Evolutionary conservation across 1,140 invertebrate species (phyloP).

Genomic region (Sarcophaga peregrina): DNA sequence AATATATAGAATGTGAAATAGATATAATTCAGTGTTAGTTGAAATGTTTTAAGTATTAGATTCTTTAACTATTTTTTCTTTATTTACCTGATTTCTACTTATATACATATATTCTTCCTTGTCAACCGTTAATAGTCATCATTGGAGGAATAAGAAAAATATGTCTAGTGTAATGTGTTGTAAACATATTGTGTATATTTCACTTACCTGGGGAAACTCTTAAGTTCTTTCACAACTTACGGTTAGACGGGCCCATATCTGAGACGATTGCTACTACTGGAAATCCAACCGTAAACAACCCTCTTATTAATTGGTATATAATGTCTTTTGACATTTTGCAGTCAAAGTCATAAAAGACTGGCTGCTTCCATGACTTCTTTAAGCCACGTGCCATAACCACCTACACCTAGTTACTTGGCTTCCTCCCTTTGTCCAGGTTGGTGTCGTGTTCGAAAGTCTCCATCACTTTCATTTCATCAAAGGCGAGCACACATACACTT

Average conservation of each 20-base stretch:
- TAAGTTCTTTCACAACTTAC: conserved; percentile 17
- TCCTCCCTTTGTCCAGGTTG: background rate
- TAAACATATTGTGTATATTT: background rate
- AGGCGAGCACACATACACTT: conserved; percentile 41
- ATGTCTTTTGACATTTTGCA: conserved; percentile 19
- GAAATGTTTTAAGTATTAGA: no score
- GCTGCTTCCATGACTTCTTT: conserved; percentile 48
- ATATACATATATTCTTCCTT: no score
- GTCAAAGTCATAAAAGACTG: conserved; percentile 42
- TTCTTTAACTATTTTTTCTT: no score
- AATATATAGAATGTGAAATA: no score
- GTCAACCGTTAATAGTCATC: background rate
- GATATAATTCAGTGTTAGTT: no score
- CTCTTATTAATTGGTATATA: background rate
- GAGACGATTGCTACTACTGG: background rate
- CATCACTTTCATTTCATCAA: conserved; percentile 47
- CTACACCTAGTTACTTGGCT: conserved; percentile 44
- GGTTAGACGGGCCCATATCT: background rate
- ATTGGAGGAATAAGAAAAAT: background rate
- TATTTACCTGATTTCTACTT: no score
- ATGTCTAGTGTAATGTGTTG: background rate
- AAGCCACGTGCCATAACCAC: conserved; percentile 45
- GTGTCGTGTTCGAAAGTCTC: conserved; percentile 36
- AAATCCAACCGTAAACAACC: background rate
- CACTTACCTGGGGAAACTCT: background rate